Conservation (phyloP, 2,113 vertebrate species). For the Pongo abelii region DNA sequence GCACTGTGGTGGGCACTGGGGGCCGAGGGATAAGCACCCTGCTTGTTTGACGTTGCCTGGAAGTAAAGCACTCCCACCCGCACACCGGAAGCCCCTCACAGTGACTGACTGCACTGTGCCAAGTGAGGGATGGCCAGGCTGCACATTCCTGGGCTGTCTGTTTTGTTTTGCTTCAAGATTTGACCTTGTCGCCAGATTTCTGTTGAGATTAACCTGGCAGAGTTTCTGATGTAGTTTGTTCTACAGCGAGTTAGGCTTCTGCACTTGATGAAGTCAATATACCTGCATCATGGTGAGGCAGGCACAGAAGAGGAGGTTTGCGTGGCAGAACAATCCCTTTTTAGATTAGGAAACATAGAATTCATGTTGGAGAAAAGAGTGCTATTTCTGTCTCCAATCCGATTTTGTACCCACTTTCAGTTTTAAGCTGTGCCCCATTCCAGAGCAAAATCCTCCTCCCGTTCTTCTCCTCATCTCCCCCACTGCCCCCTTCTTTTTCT, state of each 20-base stretch:
- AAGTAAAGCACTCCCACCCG: too few species aligned
- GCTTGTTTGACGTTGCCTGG: background rate
- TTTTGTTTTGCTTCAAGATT: background rate
- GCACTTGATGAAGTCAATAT: background rate
- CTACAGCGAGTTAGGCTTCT: background rate
- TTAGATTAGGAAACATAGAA: slow-evolving; percentile 20
- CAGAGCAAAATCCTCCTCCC: background rate
- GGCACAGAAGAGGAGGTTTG: background rate
- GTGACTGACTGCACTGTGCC: rapidly evolving
- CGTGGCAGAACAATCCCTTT: background rate
- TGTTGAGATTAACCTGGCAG: background rate
- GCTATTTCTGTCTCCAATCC: slow-evolving; percentile 15
- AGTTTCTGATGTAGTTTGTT: background rate
- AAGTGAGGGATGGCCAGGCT: background rate
- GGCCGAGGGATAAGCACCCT: background rate
- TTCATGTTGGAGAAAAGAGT: background rate
- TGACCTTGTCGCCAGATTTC: background rate
- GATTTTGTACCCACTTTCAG: background rate
- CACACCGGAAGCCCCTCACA: background rate
- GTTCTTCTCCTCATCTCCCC: too few species aligned
- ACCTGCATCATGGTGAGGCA: background rate
- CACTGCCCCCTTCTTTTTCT: too few species aligned
- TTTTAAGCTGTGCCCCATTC: background rate
- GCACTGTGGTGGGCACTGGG: rapidly evolving
- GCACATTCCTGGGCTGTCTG: background rate